Evolutionary conservation across 2,797 vertebrate species (phyloP), one percentile per base, ranked within the genome.

Genomic region (Enteromius unitaeniatus): DNA sequence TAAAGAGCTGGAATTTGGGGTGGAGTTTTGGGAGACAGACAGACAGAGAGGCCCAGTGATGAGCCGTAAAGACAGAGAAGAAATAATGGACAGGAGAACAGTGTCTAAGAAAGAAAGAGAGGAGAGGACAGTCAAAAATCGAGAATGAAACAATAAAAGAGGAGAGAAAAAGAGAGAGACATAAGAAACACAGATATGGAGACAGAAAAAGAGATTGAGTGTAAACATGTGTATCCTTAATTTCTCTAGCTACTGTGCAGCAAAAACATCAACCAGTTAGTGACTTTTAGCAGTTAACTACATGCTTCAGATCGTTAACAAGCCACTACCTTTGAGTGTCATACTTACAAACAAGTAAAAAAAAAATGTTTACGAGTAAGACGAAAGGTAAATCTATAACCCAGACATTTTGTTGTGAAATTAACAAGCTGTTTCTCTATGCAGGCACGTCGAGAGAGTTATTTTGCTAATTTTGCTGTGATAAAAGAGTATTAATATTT

Each of bases 1-100:
- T 97, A 99, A 98, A 98, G 93, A 98, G 97, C 97, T 98, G 97
- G 96, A 99, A 97, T 98, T 99, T 99, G 96, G 97, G 97, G 92
- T 98, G 97, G 90, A 99, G 98, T 91, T 97, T 98, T 95, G 97
- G 97, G 93, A 99, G 97, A 98, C 97, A 99, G 94, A 99, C 95
- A 98, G 96, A 97, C 95, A 99, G 97, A 95, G 96, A 98, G 89
- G 97, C 97, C 97, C 98, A 99, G 96, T 99, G 97, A 88, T 97
- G 97, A 96, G 97, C 96, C 94, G 97, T 97, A 95, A 99, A 98
- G 96, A 99, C 96, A 97, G 97, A 99, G 96, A 99, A 97, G 97
- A 99, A 98, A 96, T 95, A 98, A 96, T 97, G 97, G 95, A 99
- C 97, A 95, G 98, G 96, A 95, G 97, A 99, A 95, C 96, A 97